Evolutionary conservation across 2,797 vertebrate species (phyloP), one percentile per base, ranked within the genome.

Genomic region (Sebastes ruberrimus): DNA sequence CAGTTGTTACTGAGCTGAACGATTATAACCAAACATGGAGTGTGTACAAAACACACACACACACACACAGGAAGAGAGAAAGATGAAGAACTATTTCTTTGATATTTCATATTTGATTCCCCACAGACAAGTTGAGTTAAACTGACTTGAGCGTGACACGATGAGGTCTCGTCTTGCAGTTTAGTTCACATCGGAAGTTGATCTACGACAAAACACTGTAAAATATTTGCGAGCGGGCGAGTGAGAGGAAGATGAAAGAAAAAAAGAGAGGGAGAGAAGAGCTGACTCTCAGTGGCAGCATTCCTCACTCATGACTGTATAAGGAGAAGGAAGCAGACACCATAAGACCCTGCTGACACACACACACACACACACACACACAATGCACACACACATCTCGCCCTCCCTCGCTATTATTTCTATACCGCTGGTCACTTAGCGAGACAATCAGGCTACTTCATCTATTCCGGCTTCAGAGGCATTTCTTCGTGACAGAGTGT

Each of bases 281-380:
- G 84, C 20, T 49, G 74, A 83, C 62, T 78, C 84, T 90, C 84
- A 73, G 62, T 59, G 81, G 81, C 66, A 82, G 88, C 88, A 92
- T 94, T 95, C 94, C 92, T 89, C 65, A 56, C 76, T 82, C 84
- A 91, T 94, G 93, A 93, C 94, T 95, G 88, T 95, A 95, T 93
- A 95, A 92, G 95, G 95, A 92, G 80, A 93, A 87, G 86, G 86
- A 93, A 61, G 91, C 72, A 76, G 85, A 83, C 82, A 84, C 88
- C 79, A 88, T 72, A 76, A 80, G 88, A 75, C 74, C 55, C 73
- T 0, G 32, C 78, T 74, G 28, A 76, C 89, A 86, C 90, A 88
- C 80, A 74, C 80, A 84, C 35, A 76, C 38, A 42, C 32, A 86
- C 90, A 88, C 80, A 74, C 78, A 11, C 33, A 35, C 10, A 35